Evolutionary conservation across 2,888 invertebrate genomes (phyloP).

Genomic region (Agriopis leucophaearia): DNA sequence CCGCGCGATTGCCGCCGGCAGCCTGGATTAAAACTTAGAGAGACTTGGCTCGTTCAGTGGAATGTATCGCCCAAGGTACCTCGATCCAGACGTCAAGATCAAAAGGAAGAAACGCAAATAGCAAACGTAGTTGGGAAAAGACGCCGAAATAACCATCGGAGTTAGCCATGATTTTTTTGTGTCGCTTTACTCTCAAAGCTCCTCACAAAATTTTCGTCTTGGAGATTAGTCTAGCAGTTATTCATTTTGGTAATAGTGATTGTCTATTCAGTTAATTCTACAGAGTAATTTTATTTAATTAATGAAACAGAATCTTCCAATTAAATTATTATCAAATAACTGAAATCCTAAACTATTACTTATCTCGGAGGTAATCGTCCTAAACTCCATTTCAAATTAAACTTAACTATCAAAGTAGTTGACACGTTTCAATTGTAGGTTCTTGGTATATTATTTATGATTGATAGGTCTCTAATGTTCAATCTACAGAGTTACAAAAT

Average conservation of each 20-base stretch:
- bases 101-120: conserved; percentile 45
- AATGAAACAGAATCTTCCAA: conserved; percentile 19
- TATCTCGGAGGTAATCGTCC: conserved; percentile 29
- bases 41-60: conserved; percentile 38
- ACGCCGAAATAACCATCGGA: not conserved
- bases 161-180: not conserved
- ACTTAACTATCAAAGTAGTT: conserved; percentile 23
- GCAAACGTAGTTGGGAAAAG: conserved; percentile 16
- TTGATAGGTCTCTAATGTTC: conserved; percentile 19
- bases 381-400: conserved; percentile 25
- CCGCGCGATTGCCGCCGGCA: conserved; percentile 69
- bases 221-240: not conserved
- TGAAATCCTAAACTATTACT: conserved; percentile 7
- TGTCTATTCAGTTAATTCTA: not conserved
- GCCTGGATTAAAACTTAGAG: conserved; percentile 69
- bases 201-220: not conserved
- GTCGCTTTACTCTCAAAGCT: not conserved
- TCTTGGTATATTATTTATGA: conserved; percentile 22
- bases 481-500: conserved; percentile 13
- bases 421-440: conserved; percentile 23
- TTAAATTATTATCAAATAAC: conserved; percentile 33
- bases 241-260: not conserved
- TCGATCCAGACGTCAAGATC: conserved; percentile 52
- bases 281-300: not conserved
- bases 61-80: conserved; percentile 60